phyloP scores from a whole-genome alignment of 1,140 invertebrate species.

The Diachasmimorpha longicaudata region DNA sequence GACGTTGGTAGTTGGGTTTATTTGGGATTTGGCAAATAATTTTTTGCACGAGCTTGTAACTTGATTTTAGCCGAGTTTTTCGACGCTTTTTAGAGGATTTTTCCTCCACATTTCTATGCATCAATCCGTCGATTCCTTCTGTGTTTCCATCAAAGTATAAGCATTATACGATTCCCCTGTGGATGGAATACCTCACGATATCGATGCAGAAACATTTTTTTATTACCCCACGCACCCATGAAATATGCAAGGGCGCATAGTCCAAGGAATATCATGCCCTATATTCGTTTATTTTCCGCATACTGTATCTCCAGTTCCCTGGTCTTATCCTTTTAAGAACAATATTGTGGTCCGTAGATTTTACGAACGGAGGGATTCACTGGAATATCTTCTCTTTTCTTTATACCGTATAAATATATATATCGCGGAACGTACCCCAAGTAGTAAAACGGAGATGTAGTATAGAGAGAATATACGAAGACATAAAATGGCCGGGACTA shows the following conservation, averaged over 20 bases:
- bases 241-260: not conserved
- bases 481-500: not conserved
- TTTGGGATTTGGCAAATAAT: no score
- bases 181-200: not conserved
- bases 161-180: no score
- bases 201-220: not conserved
- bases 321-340: not conserved
- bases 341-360: not conserved
- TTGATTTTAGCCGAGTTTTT: no score
- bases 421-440: not conserved
- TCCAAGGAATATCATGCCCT: not conserved
- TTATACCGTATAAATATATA: not conserved
- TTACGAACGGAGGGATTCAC: not conserved
- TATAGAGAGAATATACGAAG: not conserved
- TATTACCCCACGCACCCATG: not conserved
- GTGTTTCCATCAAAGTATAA: no score
- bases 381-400: not conserved
- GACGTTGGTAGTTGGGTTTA: no score
- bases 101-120: no score
- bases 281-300: not conserved
- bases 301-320: not conserved
- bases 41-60: no score
- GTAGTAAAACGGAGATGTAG: not conserved
- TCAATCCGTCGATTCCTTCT: no score
- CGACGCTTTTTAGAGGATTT: no score